A percentile compares a stretch with the other conserved stretches of the same genome.
These are phyloP conservation scores for Drosophila virilis DNA, from an alignment of 1,140 invertebrate genomes.

Conservation along the genomic window DNA sequence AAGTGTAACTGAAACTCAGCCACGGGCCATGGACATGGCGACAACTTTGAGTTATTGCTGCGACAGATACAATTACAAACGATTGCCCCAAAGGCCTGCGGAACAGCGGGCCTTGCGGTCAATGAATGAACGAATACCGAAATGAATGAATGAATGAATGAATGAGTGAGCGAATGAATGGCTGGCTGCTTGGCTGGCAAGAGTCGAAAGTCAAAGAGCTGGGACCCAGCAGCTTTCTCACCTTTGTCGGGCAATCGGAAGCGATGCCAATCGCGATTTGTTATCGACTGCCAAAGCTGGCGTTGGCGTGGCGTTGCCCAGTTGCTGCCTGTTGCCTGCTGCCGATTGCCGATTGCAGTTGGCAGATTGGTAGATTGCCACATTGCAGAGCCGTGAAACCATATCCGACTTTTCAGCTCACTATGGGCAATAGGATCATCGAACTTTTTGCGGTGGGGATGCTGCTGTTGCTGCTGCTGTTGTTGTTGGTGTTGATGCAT, in stretches of 20 bases:
- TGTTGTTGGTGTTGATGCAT: conserved; percentile 39
- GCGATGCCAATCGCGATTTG: conserved; percentile 77
- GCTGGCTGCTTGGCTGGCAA: background rate
- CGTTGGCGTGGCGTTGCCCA: conserved; percentile 1
- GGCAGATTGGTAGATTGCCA: conserved; percentile 17
- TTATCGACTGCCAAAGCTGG: conserved; percentile 49
- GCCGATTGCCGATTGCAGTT: conserved; percentile 4
- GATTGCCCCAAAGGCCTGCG: conserved; percentile 49
- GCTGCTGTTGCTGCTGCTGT: conserved; percentile 40
- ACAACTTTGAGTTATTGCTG: conserved; percentile 79
- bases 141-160: conserved; percentile 50
- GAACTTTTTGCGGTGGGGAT: conserved; percentile 66
- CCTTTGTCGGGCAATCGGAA: conserved; percentile 77
- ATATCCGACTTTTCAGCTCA: conserved; percentile 58
- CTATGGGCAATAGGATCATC: conserved; percentile 61
- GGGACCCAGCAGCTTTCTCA: conserved; percentile 56
- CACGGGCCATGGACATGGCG: conserved; percentile 30
- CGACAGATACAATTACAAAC: conserved; percentile 80
- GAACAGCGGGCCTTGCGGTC: conserved; percentile 59
- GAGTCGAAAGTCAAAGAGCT: conserved; percentile 15
- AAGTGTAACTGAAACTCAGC: conserved; percentile 48
- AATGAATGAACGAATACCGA: conserved; percentile 55
- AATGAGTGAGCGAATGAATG: conserved; percentile 29
- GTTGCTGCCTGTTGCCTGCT: background rate
- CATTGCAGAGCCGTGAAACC: conserved; percentile 54